Conservation (phyloP, 1,140 invertebrate species). For the Nebria ingens region DNA sequence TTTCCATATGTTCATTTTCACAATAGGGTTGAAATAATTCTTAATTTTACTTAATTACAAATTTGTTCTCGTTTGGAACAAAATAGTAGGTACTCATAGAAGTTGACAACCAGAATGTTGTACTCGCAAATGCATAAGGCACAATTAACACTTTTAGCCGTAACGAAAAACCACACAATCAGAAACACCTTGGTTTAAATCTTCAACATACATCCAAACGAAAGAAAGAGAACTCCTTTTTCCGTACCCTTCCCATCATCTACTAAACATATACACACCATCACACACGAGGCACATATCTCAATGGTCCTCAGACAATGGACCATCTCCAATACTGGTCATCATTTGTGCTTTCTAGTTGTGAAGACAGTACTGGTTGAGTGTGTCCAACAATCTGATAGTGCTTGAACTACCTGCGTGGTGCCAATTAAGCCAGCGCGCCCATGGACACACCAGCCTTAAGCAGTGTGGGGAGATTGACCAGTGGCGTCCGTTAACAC, state of each 20-base stretch:
- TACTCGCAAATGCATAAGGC: too few species aligned
- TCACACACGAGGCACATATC: conserved; percentile 6
- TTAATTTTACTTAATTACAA: too few species aligned
- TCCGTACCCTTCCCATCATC: not conserved
- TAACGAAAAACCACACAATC: too few species aligned
- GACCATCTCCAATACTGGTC: not conserved
- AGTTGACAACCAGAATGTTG: too few species aligned
- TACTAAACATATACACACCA: not conserved
- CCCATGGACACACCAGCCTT: not conserved
- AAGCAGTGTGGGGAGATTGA: not conserved
- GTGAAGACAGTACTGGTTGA: not conserved
- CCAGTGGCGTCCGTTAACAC: not conserved
- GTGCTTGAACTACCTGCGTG: not conserved
- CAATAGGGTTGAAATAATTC: too few species aligned
- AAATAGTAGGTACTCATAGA: too few species aligned
- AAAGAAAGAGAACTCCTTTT: not conserved
- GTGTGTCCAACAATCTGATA: conserved; percentile 2
- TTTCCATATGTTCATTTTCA: too few species aligned
- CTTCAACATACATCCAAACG: too few species aligned
- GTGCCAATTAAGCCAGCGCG: conserved; percentile 8
- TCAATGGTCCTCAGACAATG: not conserved
- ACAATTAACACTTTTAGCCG: too few species aligned
- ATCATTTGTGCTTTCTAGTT: not conserved
- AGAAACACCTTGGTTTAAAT: not conserved
- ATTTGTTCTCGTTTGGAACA: too few species aligned